Base-by-base conservation (phyloP, 37 sponge, comb jelly and placozoan genomes). In the Bolinopsis microptera region DNA sequence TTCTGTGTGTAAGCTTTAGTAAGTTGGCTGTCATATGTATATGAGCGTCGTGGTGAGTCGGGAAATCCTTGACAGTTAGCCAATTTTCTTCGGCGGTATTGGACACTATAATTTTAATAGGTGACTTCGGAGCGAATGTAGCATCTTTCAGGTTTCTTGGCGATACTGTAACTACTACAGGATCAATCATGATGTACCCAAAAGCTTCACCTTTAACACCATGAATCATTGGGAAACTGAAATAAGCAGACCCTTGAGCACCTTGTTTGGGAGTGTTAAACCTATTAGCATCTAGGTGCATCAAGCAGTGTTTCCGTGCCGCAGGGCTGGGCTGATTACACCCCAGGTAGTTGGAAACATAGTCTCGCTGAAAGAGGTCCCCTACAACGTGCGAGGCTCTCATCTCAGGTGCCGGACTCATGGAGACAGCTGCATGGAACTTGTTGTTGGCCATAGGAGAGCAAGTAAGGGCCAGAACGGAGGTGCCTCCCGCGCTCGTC, bases 401-500 rank as follows among this genome's bases (percentile, higher is more conserved):
- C 61, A 86, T 26, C 30, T 86, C 90, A 16, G 61, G 41, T 24
- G 90, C 90, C 0, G 90, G 90, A 27, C 90, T 86, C n/a, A 27
- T 40, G 3, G 90, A 35, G 61, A 86, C 26, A 36, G 48, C 90
- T 48, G 36, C n/a, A 48, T 41, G 41, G 48, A 86, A 86, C 90
- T 41, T 41, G 90, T 86, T 86, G 61, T 86, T 86, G 24, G 90
- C 90, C 8, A 86, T 28, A 27, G 90, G 90, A 21, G 90, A 86
- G 41, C 90, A 39, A 48, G 30, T 41, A 21, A 86, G 90, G 41
- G 90, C 61, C 48, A 86, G 26, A 25, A 86, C 90, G 3, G 90
- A 40, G 38, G 90, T 86, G 0, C 30, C 90, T 3, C 90, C 90
- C 3, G 48, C 90, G 39, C 90, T 86, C 90, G 38, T 48, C 61